Base-by-base conservation (phyloP, 2,797 vertebrate species). In the Sebastes vulpes region DNA sequence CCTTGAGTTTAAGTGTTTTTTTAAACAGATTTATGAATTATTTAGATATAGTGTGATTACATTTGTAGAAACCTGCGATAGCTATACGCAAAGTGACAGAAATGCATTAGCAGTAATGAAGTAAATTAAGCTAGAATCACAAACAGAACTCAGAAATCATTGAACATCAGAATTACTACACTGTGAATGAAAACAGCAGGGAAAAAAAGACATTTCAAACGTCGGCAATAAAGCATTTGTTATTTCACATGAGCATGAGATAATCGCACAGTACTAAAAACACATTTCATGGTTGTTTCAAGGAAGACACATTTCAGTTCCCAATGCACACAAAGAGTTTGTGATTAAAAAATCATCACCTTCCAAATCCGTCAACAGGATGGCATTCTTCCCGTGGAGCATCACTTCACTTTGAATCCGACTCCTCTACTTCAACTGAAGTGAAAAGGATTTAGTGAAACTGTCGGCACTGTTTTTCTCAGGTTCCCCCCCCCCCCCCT, bases 1-100 rank as follows among this genome's bases (percentile, higher is more conserved):
- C 87, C 89, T 93, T 90, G 80, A 90, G 90, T 94, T 95, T 96
- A 95, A 94, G 92, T 92, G 77, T 76, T 91, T 90, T 86, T 38
- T 96, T 96, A 96, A 96, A 95, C 86, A 96, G 93, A 95, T 96
- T 97, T 96, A 96, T 96, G 93, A 93, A 88, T 90, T 79, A 93
- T 96, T 97, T 96, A 96, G 95, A 93, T 83, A 90, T 85, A 70
- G 80, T 82, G 76, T 74, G 77, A 85, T 94, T 94, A 85, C 85
- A 92, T 85, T 83, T 84, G 83, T 83, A 68, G 54, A 84, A 79
- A 64, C 71, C 76, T 69, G 75, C 52, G 69, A 79, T 50, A 89
- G 82, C 63, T 81, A 65, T 88, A 48, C 52, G 76, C 80, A 88
- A 67, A 77, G 66, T 72, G 58, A 89, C 42, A 79, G 73, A 87